These are phyloP conservation scores for Ctenosaura bakeri DNA, from an alignment of 2,797 vertebrate species.

Conservation along the genomic window DNA sequence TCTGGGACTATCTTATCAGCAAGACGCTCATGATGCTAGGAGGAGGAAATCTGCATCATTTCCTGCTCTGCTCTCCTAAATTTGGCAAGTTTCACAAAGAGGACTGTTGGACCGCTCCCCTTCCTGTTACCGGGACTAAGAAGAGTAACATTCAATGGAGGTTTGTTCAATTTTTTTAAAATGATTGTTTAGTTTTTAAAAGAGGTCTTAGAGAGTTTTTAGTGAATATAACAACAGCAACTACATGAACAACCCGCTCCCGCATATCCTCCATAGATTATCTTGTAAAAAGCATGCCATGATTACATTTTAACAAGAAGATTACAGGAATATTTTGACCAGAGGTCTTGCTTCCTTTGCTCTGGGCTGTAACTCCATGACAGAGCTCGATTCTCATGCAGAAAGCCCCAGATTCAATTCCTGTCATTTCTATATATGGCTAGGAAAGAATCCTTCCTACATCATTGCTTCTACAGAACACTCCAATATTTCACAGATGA, in stretches of 20 bases:
- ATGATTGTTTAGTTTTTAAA: conserved; percentile 20
- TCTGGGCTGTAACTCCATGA: neutral
- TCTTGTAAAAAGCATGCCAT: neutral
- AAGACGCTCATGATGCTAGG: conserved; percentile 81
- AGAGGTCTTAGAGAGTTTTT: neutral
- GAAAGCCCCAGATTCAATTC: too few species aligned
- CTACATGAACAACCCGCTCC: too few species aligned
- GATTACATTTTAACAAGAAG: neutral
- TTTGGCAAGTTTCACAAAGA: conserved; percentile 72
- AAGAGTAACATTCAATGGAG: neutral
- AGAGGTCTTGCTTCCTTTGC: neutral
- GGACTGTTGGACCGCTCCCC: conserved; percentile 78
- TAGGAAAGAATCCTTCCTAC: too few species aligned
- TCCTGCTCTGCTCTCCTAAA: conserved; percentile 82
- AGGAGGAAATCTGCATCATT: conserved; percentile 83
- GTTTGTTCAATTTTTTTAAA: neutral
- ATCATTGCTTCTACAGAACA: too few species aligned
- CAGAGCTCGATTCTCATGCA: neutral
- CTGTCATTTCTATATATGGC: too few species aligned
- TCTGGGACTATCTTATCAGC: conserved; percentile 84
- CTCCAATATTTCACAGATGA: too few species aligned
- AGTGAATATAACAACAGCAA: neutral
- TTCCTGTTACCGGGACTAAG: conserved; percentile 68
- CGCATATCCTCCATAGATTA: too few species aligned
- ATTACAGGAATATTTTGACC: neutral